These are phyloP conservation scores for Ptilorrhoa leucosticta DNA, from an alignment of 2,113 vertebrate species.

Conservation along the genomic window DNA sequence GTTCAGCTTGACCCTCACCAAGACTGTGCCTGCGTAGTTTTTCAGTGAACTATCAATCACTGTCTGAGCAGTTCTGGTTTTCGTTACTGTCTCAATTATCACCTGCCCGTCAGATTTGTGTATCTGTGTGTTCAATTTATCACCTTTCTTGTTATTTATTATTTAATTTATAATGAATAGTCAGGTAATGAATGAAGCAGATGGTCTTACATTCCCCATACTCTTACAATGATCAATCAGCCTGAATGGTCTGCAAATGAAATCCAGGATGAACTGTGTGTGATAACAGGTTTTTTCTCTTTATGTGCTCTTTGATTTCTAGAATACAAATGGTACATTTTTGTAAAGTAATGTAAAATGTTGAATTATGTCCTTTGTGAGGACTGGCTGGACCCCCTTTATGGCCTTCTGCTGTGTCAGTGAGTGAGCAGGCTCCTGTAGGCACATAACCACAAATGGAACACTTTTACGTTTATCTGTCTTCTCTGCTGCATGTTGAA, in stretches of 20 bases:
- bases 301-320: neutral
- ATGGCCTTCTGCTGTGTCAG: neutral
- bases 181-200: neutral
- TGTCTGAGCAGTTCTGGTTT: neutral
- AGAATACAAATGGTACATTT: neutral
- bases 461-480: neutral
- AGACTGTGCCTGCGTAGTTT: neutral
- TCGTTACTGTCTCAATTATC: neutral
- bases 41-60: neutral
- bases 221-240: neutral
- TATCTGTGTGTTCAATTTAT: neutral
- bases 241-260: neutral
- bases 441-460: neutral
- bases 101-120: neutral
- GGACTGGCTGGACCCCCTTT: too few species aligned
- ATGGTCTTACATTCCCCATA: neutral
- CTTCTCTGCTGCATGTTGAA: accelerated
- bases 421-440: neutral
- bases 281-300: accelerated
- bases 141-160: neutral
- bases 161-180: neutral
- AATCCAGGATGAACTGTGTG: neutral
- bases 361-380: neutral
- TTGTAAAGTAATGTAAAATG: neutral
- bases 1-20: neutral